Conservation (phyloP, 2,797 vertebrate genomes). For the Typhlichthys subterraneus region DNA sequence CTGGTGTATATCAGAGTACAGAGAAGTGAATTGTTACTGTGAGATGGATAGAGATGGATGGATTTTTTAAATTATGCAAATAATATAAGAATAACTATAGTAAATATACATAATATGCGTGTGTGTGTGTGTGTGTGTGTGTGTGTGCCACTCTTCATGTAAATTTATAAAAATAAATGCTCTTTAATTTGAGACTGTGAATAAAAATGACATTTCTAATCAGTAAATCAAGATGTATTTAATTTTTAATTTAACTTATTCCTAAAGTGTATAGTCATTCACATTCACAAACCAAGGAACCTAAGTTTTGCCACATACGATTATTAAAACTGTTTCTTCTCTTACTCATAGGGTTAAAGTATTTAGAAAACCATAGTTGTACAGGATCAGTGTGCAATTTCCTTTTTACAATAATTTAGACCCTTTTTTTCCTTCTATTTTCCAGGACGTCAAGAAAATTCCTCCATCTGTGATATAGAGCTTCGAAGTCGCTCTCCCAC, state of each 20-base stretch:
- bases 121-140: neutral
- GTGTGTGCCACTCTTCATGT: neutral
- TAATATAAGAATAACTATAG: neutral
- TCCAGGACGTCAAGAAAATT: conserved; percentile 84
- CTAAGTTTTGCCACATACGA: too few species aligned
- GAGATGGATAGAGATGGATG: conserved; percentile 53
- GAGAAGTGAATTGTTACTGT: conserved; percentile 62
- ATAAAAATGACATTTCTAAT: too few species aligned
- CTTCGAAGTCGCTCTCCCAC: conserved; percentile 54
- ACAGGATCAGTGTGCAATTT: neutral
- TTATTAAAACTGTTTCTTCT: too few species aligned
- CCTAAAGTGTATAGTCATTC: too few species aligned
- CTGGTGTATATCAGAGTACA: conserved; percentile 63
- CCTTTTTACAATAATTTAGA: conserved; percentile 13
- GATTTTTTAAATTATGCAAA: conserved; percentile 1
- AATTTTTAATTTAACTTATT: too few species aligned
- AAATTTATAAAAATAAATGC: too few species aligned
- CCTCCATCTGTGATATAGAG: conserved; percentile 82
- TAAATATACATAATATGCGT: neutral
- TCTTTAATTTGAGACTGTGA: too few species aligned
- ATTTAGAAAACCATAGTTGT: too few species aligned
- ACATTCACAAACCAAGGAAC: too few species aligned
- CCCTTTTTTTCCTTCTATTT: conserved; percentile 20
- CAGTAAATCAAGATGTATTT: too few species aligned
- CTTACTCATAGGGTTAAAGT: too few species aligned